Evolutionary conservation across 2,113 vertebrate genomes (phyloP).

Genomic region (Maccullochella peelii): DNA sequence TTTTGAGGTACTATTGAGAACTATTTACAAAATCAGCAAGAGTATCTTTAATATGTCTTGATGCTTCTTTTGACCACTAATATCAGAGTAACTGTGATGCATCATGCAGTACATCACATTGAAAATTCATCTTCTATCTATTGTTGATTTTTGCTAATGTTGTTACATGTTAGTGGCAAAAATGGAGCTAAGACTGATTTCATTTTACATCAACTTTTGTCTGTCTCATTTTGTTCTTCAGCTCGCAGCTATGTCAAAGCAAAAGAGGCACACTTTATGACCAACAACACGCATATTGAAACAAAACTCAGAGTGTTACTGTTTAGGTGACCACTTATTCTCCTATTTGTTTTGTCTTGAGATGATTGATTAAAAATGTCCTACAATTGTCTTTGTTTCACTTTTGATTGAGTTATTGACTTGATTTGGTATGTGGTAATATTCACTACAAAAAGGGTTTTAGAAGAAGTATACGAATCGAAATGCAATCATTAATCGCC

Average conservation of each 20-base stretch:
- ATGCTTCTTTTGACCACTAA: constrained; percentile 16
- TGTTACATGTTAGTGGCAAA: constrained; percentile 20
- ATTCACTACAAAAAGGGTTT: neutral
- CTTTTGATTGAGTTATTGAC: constrained; percentile 13
- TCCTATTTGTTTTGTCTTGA: constrained; percentile 61
- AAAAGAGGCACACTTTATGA: constrained; percentile 54
- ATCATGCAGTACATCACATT: neutral
- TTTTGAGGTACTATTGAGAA: neutral
- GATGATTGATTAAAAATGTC: constrained; percentile 70
- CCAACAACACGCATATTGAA: constrained; percentile 13
- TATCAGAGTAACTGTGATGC: neutral
- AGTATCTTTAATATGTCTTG: neutral
- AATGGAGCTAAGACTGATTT: constrained; percentile 8
- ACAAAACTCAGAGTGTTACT: constrained; percentile 17
- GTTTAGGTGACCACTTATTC: constrained; percentile 42
- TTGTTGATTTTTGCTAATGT: constrained; percentile 35
- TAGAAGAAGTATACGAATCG: neutral
- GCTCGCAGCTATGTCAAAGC: constrained; percentile 33
- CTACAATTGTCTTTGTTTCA: constrained; percentile 27
- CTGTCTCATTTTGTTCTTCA: constrained; percentile 3
- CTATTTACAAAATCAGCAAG: neutral
- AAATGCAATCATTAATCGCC: neutral
- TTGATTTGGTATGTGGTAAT: neutral
- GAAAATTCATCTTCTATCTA: neutral
- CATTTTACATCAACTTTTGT: constrained; percentile 2